Base-by-base conservation (phyloP, 2,113 vertebrate genomes). In the Motacilla alba region DNA sequence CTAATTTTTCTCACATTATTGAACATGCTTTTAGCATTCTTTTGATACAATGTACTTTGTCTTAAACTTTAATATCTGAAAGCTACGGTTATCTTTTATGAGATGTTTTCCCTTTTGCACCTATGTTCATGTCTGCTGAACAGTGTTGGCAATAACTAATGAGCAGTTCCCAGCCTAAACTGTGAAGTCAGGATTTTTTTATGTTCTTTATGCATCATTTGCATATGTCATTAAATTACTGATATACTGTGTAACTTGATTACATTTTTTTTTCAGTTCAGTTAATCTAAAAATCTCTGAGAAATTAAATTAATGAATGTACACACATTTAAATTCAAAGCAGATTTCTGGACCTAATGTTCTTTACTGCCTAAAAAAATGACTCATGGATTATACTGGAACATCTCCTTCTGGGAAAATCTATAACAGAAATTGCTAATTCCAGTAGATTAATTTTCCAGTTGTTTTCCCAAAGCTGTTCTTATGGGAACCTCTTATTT, bases 381-480 rank as follows among this genome's bases (percentile, higher is more conserved):
- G 50, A 59, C 39, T 93, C 30, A 15, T n/a, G 26, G 52, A 50
- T 93, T 95, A 85, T 85, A 77, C 35, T 77, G 24, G 55, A 72
- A 84, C 21, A 83, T 88, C 6, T 23, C 47, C 67, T 94, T 88
- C 89, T 94, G 87, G 87, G 90, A 95, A 91, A 95, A 73, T 74
- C 35, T 87, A 35, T 59, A 81, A 90, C 30, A 95, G 83, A 94
- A 87, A 64, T 63, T 88, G 72, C 39, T 91, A 91, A 93, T 95
- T 95, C 64, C 43, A 90, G 63, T n/a, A 80, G 55, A 87, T 88
- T 69, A 83, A 88, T 94, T 97, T 96, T 97, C 83, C 68, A 58
- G 16, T 95, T 70, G 35, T 90, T 90, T 83, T 91, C 68, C 87
- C 87, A 83, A 85, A 83, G 30, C 33, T 69, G 10, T 44, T 91